Base-by-base conservation (phyloP, 1,140 invertebrate species). In the Drosophila persimilis region DNA sequence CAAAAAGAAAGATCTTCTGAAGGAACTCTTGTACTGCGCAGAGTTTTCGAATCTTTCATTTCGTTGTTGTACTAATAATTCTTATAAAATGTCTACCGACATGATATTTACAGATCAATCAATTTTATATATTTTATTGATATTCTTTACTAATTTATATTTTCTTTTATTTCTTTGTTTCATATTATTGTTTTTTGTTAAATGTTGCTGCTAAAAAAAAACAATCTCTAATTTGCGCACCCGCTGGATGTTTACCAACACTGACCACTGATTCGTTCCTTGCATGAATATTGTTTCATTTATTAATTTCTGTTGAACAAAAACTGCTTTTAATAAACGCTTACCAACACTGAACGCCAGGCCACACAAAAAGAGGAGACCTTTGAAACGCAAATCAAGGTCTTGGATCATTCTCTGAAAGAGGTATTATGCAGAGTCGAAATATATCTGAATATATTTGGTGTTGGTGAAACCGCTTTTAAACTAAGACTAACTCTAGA, bases 361-460 rank as follows among this genome's bases (percentile, higher is more conserved):
- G 97, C 97, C 89, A 98, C 97, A 91, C 97, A 98, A 93, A 97
- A 98, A 93, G 98, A 99, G 94, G 98, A 99, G 93, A 96, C 96
- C 77, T 98, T 97, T 93, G 97, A 98, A 92, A 95, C 95, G 90
- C 97, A 98, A 93, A 97, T 99, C 85, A 97, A 98, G 94, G 94
- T 97, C 91, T 94, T 99, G 92, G 95, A 97, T 92, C 95, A 95
- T 92, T 95, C 97, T 92, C 95, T 99, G 79, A 97, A 97, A 95
- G 97, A 98, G 97, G 97, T 98, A 96, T 94, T 90, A 60, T 53
- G 43, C 26, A 39, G 8, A 60, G 54, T 39, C 46, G 31, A 48
- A 52, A 29, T 54, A 52, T 74, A 66, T 75, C 0, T 26, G 24
- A 50, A 22, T 9, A 41, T 73, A 66, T 84, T 59, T 81, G 83